Evolutionary conservation across 2,113 vertebrate species (phyloP), one percentile per base, ranked within the genome.

Genomic region (Ptilorrhoa leucosticta): DNA sequence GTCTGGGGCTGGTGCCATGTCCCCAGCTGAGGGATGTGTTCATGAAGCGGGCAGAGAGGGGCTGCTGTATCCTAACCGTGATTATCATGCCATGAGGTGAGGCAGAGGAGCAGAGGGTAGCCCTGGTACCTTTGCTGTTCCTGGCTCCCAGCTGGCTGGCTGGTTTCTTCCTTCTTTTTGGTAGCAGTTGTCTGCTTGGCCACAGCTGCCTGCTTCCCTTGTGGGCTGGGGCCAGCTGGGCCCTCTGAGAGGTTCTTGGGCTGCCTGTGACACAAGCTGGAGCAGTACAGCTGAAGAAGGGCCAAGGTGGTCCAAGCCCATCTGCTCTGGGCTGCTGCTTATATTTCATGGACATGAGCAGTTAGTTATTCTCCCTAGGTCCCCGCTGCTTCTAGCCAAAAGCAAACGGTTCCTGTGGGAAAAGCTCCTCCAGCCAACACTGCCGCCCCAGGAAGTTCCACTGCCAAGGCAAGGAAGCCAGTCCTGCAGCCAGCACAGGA

Each of bases 71-170:
- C 79, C 51, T 73, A 45, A 45, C n/a, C n/a, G 10, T 4, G 27
- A 0, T 37, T 68, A 33, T 0, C 1, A 1, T 26, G 22, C 45
- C 12, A 0, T 48, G 22, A 45, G 9, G n/a, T 57, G 44, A 42
- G 51, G 66, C 31, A 83, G 27, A 24, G 65, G 76, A 81, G 50
- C 76, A 60, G 51, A 65, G 15, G 23, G 20, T 12, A 39, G 42
- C n/a, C 35, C 56, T 68, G 44, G 28, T 70, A 3, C 27, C 37
- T 64, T 48, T 87, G n/a, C 30, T 93, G 37, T 77, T 83, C 40
- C 23, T 87, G 50, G 35, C 42, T 89, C 22, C 19, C 28, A 53
- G 45, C 31, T 89, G 77, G 22, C 68, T 71, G 57, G 11, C 37
- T 69, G 31, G 3, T 64, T 89, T 77, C 50, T 47, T 9, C 37